These are phyloP conservation scores for Ethmia dodecea DNA, from an alignment of 2,888 invertebrate genomes.

Conservation along the genomic window DNA sequence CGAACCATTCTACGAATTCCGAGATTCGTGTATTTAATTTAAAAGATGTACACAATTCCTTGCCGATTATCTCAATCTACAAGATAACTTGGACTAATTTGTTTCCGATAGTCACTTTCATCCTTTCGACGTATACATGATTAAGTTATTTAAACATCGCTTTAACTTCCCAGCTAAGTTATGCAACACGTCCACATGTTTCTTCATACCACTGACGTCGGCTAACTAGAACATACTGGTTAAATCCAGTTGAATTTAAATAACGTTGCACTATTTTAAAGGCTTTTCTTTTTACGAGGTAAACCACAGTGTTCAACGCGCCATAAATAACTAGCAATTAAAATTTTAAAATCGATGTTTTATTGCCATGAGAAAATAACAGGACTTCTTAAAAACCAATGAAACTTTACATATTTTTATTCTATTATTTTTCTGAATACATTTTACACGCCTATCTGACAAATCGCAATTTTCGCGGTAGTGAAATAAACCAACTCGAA, in stretches of 20 bases:
- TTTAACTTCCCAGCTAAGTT: slow-evolving; percentile 36
- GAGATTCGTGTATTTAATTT: too few relatives aligned
- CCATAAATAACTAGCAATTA: neutral
- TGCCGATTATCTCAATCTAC: too few relatives aligned
- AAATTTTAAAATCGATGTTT: neutral
- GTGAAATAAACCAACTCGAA: too few relatives aligned
- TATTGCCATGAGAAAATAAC: neutral
- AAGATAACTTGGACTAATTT: too few relatives aligned
- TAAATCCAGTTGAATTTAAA: slow-evolving; percentile 42
- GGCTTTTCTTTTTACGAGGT: slow-evolving; percentile 4
- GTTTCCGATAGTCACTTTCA: too few relatives aligned
- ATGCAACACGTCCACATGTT: slow-evolving; percentile 48
- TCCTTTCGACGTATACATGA: too few relatives aligned
- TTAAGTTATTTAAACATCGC: slow-evolving; percentile 26
- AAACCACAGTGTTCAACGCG: neutral
- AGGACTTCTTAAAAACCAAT: neutral
- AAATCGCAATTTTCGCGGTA: too few relatives aligned
- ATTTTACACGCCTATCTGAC: too few relatives aligned
- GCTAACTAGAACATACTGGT: slow-evolving; percentile 39
- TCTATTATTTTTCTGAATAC: too few relatives aligned
- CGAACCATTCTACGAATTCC: too few relatives aligned
- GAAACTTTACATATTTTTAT: too few relatives aligned
- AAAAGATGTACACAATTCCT: too few relatives aligned
- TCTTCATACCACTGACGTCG: slow-evolving; percentile 38
- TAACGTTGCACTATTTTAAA: slow-evolving; percentile 38